These are phyloP conservation scores for Aphaenogaster ashmeadi DNA, from an alignment of 1,140 invertebrate species.

Conservation along the genomic window DNA sequence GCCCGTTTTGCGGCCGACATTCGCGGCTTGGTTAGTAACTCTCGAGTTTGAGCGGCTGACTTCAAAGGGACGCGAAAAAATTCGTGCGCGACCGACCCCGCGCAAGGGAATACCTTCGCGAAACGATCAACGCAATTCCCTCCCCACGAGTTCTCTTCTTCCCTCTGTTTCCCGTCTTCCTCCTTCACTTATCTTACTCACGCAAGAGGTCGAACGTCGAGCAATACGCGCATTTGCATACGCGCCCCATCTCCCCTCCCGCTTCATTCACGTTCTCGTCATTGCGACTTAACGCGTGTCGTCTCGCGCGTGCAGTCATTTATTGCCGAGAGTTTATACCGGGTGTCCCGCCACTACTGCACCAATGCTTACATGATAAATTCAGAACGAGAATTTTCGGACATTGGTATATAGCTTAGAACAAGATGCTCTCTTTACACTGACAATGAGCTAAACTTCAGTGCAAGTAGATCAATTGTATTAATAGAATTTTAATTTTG, in stretches of 20 bases:
- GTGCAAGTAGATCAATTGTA: not conserved
- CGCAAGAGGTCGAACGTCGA: conserved; percentile 17
- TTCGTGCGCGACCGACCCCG: conserved; percentile 43
- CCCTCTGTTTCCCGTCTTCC: not conserved
- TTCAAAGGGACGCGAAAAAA: conserved; percentile 71
- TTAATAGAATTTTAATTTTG: not conserved
- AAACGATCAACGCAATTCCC: conserved; percentile 63
- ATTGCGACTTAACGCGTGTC: conserved; percentile 49
- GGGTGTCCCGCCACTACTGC: not conserved
- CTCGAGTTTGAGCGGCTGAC: conserved; percentile 62
- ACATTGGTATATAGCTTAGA: not conserved
- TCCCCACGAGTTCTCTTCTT: conserved; percentile 11
- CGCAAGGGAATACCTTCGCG: conserved; percentile 50
- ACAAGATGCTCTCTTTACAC: not conserved
- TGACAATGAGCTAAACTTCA: not conserved
- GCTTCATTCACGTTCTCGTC: conserved; percentile 1
- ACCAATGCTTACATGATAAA: not conserved
- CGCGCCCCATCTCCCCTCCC: not conserved
- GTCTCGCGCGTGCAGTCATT: conserved; percentile 46
- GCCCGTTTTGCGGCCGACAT: conserved; percentile 46
- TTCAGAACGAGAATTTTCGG: not conserved
- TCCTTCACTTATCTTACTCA: conserved; percentile 20
- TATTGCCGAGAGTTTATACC: conserved; percentile 39
- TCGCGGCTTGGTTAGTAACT: conserved; percentile 62
- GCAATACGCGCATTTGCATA: conserved; percentile 62